Conservation (phyloP, 2,113 vertebrate species). For the Bothrops jararaca region DNA sequence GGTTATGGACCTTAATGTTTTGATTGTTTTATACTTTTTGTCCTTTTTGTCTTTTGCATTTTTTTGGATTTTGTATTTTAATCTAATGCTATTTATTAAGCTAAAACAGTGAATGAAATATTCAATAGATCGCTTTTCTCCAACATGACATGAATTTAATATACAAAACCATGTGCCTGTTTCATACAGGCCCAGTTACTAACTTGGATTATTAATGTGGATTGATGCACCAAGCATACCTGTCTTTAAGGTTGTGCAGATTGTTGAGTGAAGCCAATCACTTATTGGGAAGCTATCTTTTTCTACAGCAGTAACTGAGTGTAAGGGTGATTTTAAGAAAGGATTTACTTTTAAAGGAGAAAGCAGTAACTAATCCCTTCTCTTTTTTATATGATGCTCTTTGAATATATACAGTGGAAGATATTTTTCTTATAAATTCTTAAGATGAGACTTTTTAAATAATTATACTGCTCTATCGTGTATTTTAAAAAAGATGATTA, state of each 20-base stretch:
- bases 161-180: neutral
- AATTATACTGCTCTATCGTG: neutral
- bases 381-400: slow-evolving; percentile 28
- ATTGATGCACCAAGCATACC: neutral
- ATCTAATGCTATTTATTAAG: slow-evolving; percentile 13
- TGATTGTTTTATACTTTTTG: neutral
- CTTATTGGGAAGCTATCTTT: neutral
- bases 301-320: neutral
- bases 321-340: neutral
- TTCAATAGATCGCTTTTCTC: neutral
- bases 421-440: neutral
- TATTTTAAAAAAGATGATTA: neutral
- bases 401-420: slow-evolving; percentile 12
- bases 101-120: neutral
- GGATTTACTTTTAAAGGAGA: neutral
- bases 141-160: neutral
- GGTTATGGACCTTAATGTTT: neutral
- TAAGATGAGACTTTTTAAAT: neutral
- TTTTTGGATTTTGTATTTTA: neutral
- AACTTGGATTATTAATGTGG: neutral
- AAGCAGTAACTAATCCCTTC: neutral
- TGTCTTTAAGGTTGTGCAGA: neutral
- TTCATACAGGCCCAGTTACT: neutral
- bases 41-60: neutral
- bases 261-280: neutral